Percentiles rank a stretch among this genome's conserved stretches.
Evolutionary conservation across 2,888 invertebrate genomes (phyloP).

Genomic region (Andrena fulva): DNA sequence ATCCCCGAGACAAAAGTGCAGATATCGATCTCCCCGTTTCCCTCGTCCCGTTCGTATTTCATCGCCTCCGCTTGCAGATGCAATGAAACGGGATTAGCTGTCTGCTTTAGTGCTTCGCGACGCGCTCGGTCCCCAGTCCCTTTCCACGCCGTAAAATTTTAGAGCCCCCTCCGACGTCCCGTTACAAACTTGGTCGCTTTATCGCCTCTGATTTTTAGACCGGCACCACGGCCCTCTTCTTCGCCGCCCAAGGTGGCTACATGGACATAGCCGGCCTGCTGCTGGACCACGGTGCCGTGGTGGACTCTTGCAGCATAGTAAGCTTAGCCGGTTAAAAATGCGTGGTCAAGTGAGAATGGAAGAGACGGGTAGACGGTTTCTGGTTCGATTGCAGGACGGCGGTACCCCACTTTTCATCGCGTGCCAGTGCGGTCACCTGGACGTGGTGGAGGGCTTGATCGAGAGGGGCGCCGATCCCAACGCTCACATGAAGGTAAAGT

Average conservation of each 20-base stretch:
- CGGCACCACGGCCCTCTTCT: slow-evolving; percentile 96
- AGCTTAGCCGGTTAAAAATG: slow-evolving; percentile 76
- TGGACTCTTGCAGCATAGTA: slow-evolving; percentile 93
- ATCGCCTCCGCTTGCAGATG: no score
- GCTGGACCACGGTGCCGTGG: slow-evolving; percentile 91
- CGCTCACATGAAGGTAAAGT: slow-evolving; percentile 91
- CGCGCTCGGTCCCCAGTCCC: no score
- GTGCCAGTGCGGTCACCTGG: slow-evolving; percentile 95
- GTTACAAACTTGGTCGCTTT: not conserved
- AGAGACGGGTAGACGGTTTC: slow-evolving; percentile 33
- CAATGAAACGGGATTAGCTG: no score
- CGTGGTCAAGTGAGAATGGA: not conserved
- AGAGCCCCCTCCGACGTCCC: not conserved
- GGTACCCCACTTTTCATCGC: slow-evolving; percentile 97
- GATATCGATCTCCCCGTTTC: not conserved
- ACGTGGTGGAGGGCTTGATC: slow-evolving; percentile 94
- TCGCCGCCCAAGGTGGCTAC: slow-evolving; percentile 97
- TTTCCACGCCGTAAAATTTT: not conserved
- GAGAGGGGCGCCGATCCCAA: slow-evolving; percentile 93
- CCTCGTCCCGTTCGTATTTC: no score
- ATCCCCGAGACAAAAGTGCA: not conserved
- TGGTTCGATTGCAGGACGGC: slow-evolving; percentile 90
- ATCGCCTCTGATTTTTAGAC: slow-evolving; percentile 86
- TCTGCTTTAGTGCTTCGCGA: no score
- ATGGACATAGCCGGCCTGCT: slow-evolving; percentile 92